Evolutionary conservation across 2,888 invertebrate species (phyloP).

Genomic region (Ophioninae sp.): DNA sequence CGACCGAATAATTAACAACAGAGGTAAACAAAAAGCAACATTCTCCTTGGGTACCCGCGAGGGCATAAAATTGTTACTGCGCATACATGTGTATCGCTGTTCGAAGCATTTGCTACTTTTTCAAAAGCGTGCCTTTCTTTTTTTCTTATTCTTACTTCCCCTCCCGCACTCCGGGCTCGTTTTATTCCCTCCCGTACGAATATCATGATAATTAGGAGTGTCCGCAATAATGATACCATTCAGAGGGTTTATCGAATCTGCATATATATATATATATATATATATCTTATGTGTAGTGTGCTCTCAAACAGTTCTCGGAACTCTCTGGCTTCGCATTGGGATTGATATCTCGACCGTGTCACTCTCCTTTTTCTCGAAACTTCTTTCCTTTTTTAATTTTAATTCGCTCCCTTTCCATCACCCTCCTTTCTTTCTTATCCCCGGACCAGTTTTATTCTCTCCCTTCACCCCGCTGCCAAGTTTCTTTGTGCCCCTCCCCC

Average conservation of each 20-base stretch:
- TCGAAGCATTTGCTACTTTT: slow-evolving; percentile 27
- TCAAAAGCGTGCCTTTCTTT: slow-evolving; percentile 22
- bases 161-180: slow-evolving; percentile 1
- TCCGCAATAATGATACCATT: slow-evolving; percentile 61
- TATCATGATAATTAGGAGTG: slow-evolving; percentile 62
- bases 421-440: slow-evolving; percentile 43
- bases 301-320: slow-evolving; percentile 59
- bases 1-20: too few species aligned
- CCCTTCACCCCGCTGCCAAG: slow-evolving; percentile 29
- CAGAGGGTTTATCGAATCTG: slow-evolving; percentile 52
- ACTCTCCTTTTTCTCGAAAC: slow-evolving; percentile 30
- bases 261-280: slow-evolving; percentile 18
- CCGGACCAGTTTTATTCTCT: slow-evolving; percentile 39
- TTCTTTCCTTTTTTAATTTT: slow-evolving; percentile 42
- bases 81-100: slow-evolving; percentile 34
- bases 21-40: background rate
- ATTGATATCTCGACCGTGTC: slow-evolving; percentile 59
- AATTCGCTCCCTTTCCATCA: slow-evolving; percentile 43
- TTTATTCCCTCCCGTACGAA: slow-evolving; percentile 40
- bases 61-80: slow-evolving; percentile 12
- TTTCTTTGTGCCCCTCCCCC: slow-evolving; percentile 25
- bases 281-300: slow-evolving; percentile 41
- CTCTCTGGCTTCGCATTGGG: slow-evolving; percentile 45
- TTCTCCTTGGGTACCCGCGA: background rate
- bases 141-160: background rate